Percentiles rank a stretch among this genome's conserved stretches.
These are phyloP conservation scores for Ormyrus pomaceus DNA, from an alignment of 2,888 invertebrate species.

Conservation along the genomic window DNA sequence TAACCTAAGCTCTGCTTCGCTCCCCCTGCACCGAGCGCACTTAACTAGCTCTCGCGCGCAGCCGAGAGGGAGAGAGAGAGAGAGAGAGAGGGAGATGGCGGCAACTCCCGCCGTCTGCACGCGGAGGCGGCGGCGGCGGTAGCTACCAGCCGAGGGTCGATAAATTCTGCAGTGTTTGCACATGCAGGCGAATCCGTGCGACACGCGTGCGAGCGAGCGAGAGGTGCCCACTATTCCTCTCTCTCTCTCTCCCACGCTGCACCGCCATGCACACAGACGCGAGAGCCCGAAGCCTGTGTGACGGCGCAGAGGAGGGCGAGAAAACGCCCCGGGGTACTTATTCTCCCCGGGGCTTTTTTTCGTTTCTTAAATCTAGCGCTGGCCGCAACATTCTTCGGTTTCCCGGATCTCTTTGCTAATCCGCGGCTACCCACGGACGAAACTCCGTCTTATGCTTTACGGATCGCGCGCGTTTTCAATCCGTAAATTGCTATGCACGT, in stretches of 20 bases:
- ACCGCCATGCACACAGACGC: too few relatives aligned
- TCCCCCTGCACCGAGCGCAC: slow-evolving; percentile 22
- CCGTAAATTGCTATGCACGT: too few relatives aligned
- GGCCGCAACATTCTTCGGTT: too few relatives aligned
- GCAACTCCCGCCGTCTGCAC: background rate
- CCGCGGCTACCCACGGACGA: too few relatives aligned
- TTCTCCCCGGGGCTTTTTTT: slow-evolving; percentile 29
- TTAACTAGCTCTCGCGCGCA: background rate
- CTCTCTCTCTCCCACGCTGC: background rate
- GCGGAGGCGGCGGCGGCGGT: slow-evolving; percentile 11
- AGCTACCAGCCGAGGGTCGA: slow-evolving; percentile 44
- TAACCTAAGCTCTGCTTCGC: slow-evolving; percentile 42
- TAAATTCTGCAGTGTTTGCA: slow-evolving; percentile 52
- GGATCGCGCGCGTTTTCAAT: too few relatives aligned
- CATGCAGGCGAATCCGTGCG: slow-evolving; percentile 50
- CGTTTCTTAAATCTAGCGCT: background rate
- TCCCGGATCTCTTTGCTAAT: too few relatives aligned
- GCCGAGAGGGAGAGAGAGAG: background rate
- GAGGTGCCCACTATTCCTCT: background rate
- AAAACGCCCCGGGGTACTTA: slow-evolving; percentile 51
- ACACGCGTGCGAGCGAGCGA: background rate
- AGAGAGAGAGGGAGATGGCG: background rate
- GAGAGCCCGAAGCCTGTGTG: background rate
- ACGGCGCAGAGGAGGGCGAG: slow-evolving; percentile 1
- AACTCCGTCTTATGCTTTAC: too few relatives aligned